Evolutionary conservation across 1,140 invertebrate species (phyloP).

Genomic region (Zaprionus davidi): DNA sequence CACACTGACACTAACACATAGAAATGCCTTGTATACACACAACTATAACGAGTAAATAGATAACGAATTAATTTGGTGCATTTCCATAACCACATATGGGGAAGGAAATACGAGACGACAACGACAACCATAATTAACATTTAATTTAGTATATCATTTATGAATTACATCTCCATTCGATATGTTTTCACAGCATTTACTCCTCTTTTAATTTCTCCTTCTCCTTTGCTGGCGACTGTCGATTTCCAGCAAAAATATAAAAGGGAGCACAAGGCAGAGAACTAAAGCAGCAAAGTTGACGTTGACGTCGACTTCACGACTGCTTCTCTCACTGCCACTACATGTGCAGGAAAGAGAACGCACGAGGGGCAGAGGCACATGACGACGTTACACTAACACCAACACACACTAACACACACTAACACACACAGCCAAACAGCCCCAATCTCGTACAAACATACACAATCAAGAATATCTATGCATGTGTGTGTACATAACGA

Average conservation of each 20-base stretch:
- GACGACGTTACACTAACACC: conserved; percentile 63
- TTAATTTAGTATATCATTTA: conserved; percentile 8
- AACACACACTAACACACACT: conserved; percentile 29
- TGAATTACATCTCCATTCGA: conserved; percentile 5
- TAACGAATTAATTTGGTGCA: conserved; percentile 20
- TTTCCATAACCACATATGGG: conserved; percentile 7
- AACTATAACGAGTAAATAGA: conserved; percentile 34
- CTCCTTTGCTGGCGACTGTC: conserved; percentile 35
- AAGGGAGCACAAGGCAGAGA: conserved; percentile 45
- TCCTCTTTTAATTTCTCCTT: conserved; percentile 16
- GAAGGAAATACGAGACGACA: not conserved
- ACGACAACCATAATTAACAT: not conserved
- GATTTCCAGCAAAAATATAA: conserved; percentile 48
- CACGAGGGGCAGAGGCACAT: conserved; percentile 73
- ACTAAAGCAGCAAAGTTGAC: conserved; percentile 34
- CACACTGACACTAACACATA: conserved; percentile 15
- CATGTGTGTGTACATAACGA: conserved; percentile 60
- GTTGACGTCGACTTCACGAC: conserved; percentile 20
- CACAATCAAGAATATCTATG: conserved; percentile 42
- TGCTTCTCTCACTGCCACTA: conserved; percentile 21
- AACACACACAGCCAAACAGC: conserved; percentile 38
- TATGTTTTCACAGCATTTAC: conserved; percentile 17
- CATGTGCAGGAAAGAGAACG: conserved; percentile 69
- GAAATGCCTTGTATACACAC: conserved; percentile 25
- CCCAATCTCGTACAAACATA: conserved; percentile 43